Base-by-base conservation (phyloP, 2,113 vertebrate genomes). In the Saccopteryx bilineata region DNA sequence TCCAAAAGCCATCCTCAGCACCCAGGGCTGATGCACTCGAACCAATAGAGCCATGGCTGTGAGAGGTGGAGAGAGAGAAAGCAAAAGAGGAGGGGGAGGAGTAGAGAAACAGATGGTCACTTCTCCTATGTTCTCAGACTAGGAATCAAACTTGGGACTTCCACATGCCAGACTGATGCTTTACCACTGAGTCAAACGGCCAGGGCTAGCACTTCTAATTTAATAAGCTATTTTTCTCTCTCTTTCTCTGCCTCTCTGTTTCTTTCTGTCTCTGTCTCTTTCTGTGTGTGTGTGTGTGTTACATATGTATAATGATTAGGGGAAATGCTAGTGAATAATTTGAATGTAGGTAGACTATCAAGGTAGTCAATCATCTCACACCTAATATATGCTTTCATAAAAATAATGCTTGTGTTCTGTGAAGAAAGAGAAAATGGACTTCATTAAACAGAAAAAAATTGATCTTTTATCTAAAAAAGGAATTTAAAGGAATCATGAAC, bases 371-470 rank as follows among this genome's bases (percentile, higher is more conserved):
- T 58, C 66, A 74, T 68, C 33, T 79, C 46, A 92, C 9, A 26
- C 85, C 19, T 85, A 7, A 86, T n/a, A 18, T 74, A 39, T 28
- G 46, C 23, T 83, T 94, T 72, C n/a, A n/a, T 66, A 72, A 48
- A 63, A 79, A 61, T 90, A 79, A 83, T 54, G 21, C 68, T 76
- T 9, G 50, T 68, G 8, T 46, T 80, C 78, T 33, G 56, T 72
- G 69, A 87, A 76, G 80, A 82, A 8, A 15, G 28, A 91, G 21
- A 72, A 80, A 96, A 89, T 72, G 50, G 87, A 48, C 26, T 82
- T 91, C 24, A 87, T 83, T 87, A 68, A 95, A n/a, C 19, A 89
- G n/a, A 50, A 46, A 78, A 95, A 92, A 75, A 18, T 1, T 46
- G 12, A 48, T 65, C 0, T 52, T 81, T 81, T 91, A 76, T 31